Base-by-base conservation (phyloP, 2,797 vertebrate species). In the Pangasius sanitwongsei region DNA sequence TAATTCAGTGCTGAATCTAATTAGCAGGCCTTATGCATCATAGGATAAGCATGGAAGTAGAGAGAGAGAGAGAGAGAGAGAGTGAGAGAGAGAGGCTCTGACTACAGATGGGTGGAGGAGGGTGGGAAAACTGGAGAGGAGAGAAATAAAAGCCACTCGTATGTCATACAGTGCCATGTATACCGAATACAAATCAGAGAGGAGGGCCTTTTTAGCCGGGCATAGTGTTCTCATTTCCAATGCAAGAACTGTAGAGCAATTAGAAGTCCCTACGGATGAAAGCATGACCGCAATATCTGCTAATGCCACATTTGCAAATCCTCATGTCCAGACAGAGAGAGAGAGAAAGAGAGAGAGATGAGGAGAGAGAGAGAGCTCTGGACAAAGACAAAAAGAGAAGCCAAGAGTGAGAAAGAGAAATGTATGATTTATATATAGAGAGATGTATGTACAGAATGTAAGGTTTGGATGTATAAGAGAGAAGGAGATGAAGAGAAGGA, bases 301-400 rank as follows among this genome's bases (percentile, higher is more conserved):
- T 98, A 98, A 99, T 98, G 97, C 97, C 97, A 98, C 97, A 98
- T 98, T 98, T 98, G 97, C 97, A 98, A 98, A 97, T 99, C 97
- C 97, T 97, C 96, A 97, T 97, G 97, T 97, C 96, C 89, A 94
- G 50, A 86, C 25, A 87, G 65, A 59, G 63, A 83, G 57, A 67
- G 81, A 86, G 55, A 89, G 61, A 63, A 80, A 87, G 81, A 89
- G 90, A 92, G 87, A 89, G 63, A 63, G 23, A 13, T 23, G 8
- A 34, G 93, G 18, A 84, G 28, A 80, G 53, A 86, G 72, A 82
- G 37, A 20, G 89, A 82, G 89, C 37, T 74, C 72, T 74, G 41
- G 69, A 59, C 86, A 89, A 83, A 93, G 93, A 86, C 75, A 89
- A 90, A 91, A 88, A 89, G 77, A 44, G 69, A 41, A 50, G 48